Percentiles rank a stretch among this genome's conserved stretches.
phyloP scores from a whole-genome alignment of 2,113 vertebrate species.

The Leptocoma aspasia region DNA sequence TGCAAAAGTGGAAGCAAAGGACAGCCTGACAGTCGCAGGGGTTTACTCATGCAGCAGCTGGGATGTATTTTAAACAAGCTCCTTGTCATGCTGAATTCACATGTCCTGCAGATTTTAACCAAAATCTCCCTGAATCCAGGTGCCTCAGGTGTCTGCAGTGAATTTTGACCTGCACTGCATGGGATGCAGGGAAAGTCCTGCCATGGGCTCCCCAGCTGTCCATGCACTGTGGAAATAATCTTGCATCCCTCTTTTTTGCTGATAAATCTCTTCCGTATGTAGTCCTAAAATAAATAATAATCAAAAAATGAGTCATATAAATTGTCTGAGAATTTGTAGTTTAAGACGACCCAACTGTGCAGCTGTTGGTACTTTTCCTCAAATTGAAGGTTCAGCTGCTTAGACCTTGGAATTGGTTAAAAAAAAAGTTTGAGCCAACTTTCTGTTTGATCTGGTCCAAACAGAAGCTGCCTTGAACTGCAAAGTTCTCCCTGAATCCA shows the following conservation, averaged over 20 bases:
- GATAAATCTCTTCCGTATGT: neutral
- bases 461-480: neutral
- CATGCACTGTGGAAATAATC: neutral
- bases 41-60: neutral
- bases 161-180: neutral
- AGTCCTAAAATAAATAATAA: neutral
- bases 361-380: neutral
- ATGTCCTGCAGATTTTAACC: neutral
- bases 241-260: neutral
- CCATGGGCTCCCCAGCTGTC: neutral
- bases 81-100: neutral
- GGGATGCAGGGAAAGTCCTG: neutral
- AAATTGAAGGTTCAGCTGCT: neutral
- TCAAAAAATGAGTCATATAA: neutral
- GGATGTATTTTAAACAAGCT: neutral
- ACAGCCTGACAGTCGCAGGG: neutral
- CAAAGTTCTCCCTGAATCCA: neutral
- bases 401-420: neutral
- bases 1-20: neutral
- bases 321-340: neutral
- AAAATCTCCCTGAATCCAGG: neutral
- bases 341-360: neutral
- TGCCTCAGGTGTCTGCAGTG: neutral
- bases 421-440: neutral
- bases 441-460: neutral